Percentiles rank a stretch among this genome's conserved stretches.
Conservation (phyloP, 2,113 vertebrate genomes). For the Brachypteracias leptosomus region DNA sequence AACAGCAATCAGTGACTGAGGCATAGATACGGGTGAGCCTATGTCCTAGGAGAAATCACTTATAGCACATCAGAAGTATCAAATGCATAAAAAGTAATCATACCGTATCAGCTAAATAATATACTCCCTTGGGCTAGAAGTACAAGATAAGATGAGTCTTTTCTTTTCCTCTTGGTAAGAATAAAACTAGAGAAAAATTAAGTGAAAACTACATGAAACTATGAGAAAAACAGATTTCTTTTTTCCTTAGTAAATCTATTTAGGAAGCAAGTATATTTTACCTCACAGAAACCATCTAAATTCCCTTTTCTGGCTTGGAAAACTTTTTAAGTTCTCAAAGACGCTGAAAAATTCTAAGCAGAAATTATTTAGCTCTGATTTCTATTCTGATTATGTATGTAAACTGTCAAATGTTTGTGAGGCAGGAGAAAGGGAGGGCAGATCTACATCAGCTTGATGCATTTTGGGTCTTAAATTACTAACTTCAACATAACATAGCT, state of each 20-base stretch:
- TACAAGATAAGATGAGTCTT: not conserved
- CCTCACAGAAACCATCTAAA: not conserved
- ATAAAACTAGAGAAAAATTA: not conserved
- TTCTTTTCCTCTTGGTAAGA: not conserved
- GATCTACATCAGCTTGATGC: not conserved
- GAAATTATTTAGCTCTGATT: not conserved
- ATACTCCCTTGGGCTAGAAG: not conserved
- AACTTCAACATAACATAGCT: not conserved
- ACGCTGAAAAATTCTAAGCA: not conserved
- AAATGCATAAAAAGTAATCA: not conserved
- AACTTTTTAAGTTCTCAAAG: not conserved
- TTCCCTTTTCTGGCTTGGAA: not conserved
- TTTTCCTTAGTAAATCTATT: not conserved
- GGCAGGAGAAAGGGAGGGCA: not conserved
- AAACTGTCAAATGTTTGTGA: not conserved
- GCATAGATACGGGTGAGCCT: not conserved
- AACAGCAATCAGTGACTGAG: not conserved
- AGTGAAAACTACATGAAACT: no score
- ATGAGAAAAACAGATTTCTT: not conserved
- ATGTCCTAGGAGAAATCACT: not conserved
- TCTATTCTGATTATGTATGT: not conserved
- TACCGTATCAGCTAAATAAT: not conserved
- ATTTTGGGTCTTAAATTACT: not conserved
- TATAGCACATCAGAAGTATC: not conserved
- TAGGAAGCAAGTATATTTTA: not conserved